Percentiles rank a stretch among this genome's conserved stretches.
Evolutionary conservation across 1,140 invertebrate genomes (phyloP).

Genomic region (Sarcophaga peregrina): DNA sequence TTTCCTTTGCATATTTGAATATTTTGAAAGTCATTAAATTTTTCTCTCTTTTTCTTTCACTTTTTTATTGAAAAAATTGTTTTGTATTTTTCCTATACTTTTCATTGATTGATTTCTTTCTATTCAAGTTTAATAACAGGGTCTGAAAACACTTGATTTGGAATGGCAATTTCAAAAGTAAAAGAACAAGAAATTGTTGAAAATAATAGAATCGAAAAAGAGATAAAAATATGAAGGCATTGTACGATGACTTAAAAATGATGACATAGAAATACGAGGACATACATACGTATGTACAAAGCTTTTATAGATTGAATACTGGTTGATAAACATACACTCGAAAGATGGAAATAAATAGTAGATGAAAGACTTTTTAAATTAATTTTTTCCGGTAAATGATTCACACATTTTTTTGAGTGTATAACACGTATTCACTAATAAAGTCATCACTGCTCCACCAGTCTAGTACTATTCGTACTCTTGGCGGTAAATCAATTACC

Average conservation of each 20-base stretch:
- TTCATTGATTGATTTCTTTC: neutral
- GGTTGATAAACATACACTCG: too few relatives aligned
- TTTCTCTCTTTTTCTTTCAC: neutral
- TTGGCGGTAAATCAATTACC: too few relatives aligned
- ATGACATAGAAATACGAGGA: neutral
- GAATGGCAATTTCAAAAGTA: neutral
- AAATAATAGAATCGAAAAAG: neutral
- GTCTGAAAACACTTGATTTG: neutral
- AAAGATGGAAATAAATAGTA: too few relatives aligned
- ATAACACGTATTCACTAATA: too few relatives aligned
- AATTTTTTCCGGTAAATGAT: too few relatives aligned
- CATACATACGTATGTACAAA: neutral
- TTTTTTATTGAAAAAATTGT: too few relatives aligned
- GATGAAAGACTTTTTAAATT: too few relatives aligned
- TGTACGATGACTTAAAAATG: neutral
- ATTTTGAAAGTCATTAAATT: neutral
- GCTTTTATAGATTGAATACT: neutral
- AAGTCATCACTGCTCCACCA: too few relatives aligned
- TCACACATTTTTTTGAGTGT: too few relatives aligned
- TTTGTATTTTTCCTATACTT: neutral
- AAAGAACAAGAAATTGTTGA: neutral
- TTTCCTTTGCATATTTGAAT: too few relatives aligned
- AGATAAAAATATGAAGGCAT: too few relatives aligned
- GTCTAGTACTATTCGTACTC: too few relatives aligned
- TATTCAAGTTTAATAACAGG: neutral